These are phyloP conservation scores for Sylvia borin DNA, from an alignment of 2,797 vertebrate genomes.

Conservation along the genomic window DNA sequence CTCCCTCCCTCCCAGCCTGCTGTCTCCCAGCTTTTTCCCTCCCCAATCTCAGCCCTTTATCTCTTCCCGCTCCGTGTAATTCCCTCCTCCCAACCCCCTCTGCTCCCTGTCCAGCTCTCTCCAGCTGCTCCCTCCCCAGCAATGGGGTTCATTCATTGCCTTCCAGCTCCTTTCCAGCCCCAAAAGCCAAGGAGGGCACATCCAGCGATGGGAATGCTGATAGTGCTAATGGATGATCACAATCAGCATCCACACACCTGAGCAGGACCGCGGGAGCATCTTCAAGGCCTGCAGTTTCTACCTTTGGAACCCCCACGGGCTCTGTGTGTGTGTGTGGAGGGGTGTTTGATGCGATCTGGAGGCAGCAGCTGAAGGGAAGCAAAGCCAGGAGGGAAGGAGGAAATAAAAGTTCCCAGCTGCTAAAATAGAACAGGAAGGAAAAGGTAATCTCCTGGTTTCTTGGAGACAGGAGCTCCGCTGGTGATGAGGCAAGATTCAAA, in stretches of 20 bases:
- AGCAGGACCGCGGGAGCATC: slow-evolving; percentile 17
- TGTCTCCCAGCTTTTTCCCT: neutral
- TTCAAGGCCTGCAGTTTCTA: slow-evolving; percentile 52
- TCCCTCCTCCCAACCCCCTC: neutral
- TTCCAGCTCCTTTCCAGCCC: slow-evolving; percentile 46
- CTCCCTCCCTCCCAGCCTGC: neutral
- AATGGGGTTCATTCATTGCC: slow-evolving; percentile 40
- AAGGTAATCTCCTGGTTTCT: slow-evolving; percentile 30
- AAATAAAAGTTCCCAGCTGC: slow-evolving; percentile 39
- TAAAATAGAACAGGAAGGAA: slow-evolving; percentile 67
- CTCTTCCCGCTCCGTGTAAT: neutral
- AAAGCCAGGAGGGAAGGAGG: slow-evolving; percentile 29
- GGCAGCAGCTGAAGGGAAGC: slow-evolving; percentile 48
- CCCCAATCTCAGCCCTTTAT: neutral
- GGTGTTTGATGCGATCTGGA: slow-evolving; percentile 29
- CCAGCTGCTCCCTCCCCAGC: slow-evolving; percentile 26
- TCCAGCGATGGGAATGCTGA: slow-evolving; percentile 44
- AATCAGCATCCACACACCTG: slow-evolving; percentile 69
- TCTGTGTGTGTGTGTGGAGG: neutral
- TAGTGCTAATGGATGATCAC: slow-evolving; percentile 43
- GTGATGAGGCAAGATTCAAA: slow-evolving; percentile 17
- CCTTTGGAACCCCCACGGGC: slow-evolving; percentile 38
- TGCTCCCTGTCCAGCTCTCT: slow-evolving; percentile 43
- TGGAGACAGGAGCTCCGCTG: neutral
- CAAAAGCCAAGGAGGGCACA: slow-evolving; percentile 44